phyloP scores from a whole-genome alignment of 2,888 invertebrate genomes.

The Pollenia amentaria region DNA sequence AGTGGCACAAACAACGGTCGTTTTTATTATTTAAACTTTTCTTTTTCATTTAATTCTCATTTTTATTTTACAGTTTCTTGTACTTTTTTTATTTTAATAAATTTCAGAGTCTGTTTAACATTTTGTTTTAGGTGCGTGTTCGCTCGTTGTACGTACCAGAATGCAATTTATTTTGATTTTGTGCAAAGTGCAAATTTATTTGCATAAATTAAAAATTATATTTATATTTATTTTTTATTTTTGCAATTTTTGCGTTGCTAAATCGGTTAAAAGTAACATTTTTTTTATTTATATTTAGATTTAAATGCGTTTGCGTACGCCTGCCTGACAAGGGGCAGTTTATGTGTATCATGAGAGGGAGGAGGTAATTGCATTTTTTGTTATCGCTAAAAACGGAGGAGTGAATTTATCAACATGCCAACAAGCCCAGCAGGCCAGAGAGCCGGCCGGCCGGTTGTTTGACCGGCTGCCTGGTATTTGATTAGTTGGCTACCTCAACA shows the following conservation, averaged over 20 bases:
- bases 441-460: slow-evolving; percentile 43
- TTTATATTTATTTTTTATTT: slow-evolving; percentile 4
- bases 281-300: no score
- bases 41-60: slow-evolving; percentile 51
- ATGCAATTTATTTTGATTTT: slow-evolving; percentile 67
- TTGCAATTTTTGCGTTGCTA: slow-evolving; percentile 16
- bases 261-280: background rate
- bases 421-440: slow-evolving; percentile 48
- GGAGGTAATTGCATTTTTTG: slow-evolving; percentile 53
- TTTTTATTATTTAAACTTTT: slow-evolving; percentile 46
- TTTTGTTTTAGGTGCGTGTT: slow-evolving; percentile 54
- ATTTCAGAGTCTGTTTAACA: slow-evolving; percentile 29
- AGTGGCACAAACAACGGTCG: slow-evolving; percentile 74
- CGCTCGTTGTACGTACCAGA: background rate
- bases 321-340: background rate
- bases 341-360: background rate
- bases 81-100: slow-evolving; percentile 21
- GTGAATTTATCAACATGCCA: slow-evolving; percentile 68
- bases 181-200: slow-evolving; percentile 82
- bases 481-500: slow-evolving; percentile 33
- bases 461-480: slow-evolving; percentile 23
- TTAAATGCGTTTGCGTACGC: slow-evolving; percentile 48
- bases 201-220: slow-evolving; percentile 79
- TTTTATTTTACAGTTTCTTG: slow-evolving; percentile 53
- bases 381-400: slow-evolving; percentile 34